Conservation (phyloP, 2,797 vertebrate genomes). For the Syngnathus acus region DNA sequence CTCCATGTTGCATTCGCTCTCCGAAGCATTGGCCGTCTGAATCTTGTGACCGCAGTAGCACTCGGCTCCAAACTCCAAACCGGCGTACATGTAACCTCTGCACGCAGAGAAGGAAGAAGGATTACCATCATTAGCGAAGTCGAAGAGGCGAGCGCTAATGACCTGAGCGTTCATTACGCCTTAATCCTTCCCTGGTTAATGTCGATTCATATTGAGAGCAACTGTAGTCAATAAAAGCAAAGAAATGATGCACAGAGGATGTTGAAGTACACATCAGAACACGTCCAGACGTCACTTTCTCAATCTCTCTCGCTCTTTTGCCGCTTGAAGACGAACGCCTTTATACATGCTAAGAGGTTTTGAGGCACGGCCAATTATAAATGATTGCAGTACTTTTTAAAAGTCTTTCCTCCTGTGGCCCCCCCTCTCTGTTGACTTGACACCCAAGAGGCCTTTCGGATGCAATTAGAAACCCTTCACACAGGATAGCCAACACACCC, state of each 20-base stretch:
- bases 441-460: slow-evolving; percentile 33
- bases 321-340: slow-evolving; percentile 12
- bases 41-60: slow-evolving; percentile 97
- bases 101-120: neutral
- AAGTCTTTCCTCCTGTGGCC: slow-evolving; percentile 10
- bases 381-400: slow-evolving; percentile 16
- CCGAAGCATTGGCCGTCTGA: slow-evolving; percentile 80
- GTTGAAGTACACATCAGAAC: slow-evolving; percentile 18
- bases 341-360: slow-evolving; percentile 12
- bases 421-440: slow-evolving; percentile 21
- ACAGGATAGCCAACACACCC: slow-evolving; percentile 26
- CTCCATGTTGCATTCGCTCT: slow-evolving; percentile 87
- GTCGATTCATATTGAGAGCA: slow-evolving; percentile 12
- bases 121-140: slow-evolving; percentile 10
- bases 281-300: slow-evolving; percentile 5
- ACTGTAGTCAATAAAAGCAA: slow-evolving; percentile 28
- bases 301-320: neutral
- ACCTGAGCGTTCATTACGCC: slow-evolving; percentile 18
- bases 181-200: slow-evolving; percentile 22
- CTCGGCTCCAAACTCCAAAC: slow-evolving; percentile 94
- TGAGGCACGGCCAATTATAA: slow-evolving; percentile 30
- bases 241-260: slow-evolving; percentile 11
- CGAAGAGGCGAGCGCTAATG: slow-evolving; percentile 4
- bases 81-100: slow-evolving; percentile 91
- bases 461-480: slow-evolving; percentile 49